Base-by-base conservation (phyloP, 23 tunicate genomes). In the Phallusia fumigata region DNA sequence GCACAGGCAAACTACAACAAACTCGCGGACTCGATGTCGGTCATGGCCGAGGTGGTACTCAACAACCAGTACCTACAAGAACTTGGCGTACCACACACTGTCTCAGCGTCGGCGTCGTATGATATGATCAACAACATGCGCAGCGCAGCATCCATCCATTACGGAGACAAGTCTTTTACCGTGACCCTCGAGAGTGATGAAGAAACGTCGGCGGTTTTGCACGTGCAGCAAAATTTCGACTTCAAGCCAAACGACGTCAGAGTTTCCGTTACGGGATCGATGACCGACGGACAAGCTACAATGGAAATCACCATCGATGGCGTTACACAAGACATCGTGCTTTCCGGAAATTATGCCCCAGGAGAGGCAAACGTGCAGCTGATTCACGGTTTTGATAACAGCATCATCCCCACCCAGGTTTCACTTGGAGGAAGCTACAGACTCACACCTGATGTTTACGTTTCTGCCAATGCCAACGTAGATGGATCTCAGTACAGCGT, bases 231-330 rank as follows among this genome's bases (percentile, higher is more conserved):
- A 13, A 81, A 36, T 75, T 87, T 80, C 77, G 30, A 16, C 13
- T 30, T 52, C 13, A 13, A 33, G 31, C 78, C 84, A 35, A 77
- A 76, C 28, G 53, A 64, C 64, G 44, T 87, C 34, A 35, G 45
- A 16, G 30, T 81, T 76, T 32, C 24, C 31, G 16, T 87, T 26
- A 64, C 78, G 0, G 32, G 78, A 28, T 40, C 85, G 3, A 58
- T 19, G 30, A 33, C 53, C 21, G 72, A 83, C n/a, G 52, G 44
- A 44, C 47, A 79, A 28, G 79, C 53, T 31, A 36, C 40, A 35
- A 30, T 87, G 78, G 49, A 50, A 19, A 26, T 82, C 15, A 64
- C 32, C 47, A 44, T 87, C 47, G 86, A 87, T 65, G 91, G 82
- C 12, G 82, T 76, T 0, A 36, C 26, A 40, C 52, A 81, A 64